Conservation (phyloP, 2,888 invertebrate species). For the Phragmatobia fuliginosa region DNA sequence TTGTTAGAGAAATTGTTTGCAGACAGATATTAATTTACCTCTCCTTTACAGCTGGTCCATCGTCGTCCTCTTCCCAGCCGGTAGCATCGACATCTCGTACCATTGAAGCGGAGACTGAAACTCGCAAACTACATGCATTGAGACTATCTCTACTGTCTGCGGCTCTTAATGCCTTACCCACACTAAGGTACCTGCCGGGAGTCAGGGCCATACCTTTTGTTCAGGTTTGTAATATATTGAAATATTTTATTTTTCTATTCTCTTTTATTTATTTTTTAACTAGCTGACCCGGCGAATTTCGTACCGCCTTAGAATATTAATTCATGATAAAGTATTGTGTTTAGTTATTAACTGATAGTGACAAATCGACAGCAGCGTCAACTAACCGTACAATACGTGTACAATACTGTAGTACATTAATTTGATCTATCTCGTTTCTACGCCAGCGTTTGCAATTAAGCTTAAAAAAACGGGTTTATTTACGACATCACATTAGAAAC, state of each 20-base stretch:
- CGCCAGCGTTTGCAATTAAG: too few species aligned
- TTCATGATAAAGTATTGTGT: too few species aligned
- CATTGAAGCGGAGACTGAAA: constrained; percentile 76
- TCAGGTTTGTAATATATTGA: constrained; percentile 87
- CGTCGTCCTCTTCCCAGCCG: constrained; percentile 70
- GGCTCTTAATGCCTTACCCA: constrained; percentile 92
- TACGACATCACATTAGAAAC: too few species aligned
- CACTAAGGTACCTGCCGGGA: constrained; percentile 92
- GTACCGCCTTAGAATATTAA: too few species aligned
- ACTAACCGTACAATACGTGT: too few species aligned
- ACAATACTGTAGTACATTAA: too few species aligned
- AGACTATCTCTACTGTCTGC: constrained; percentile 91
- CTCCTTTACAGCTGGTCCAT: constrained; percentile 67
- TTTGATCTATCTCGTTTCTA: too few species aligned
- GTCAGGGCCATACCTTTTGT: constrained; percentile 96
- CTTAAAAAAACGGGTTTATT: too few species aligned
- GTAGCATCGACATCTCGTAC: constrained; percentile 71
- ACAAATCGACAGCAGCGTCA: too few species aligned
- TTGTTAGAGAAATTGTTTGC: background rate
- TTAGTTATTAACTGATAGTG: too few species aligned
- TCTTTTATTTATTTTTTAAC: background rate
- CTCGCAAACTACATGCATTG: constrained; percentile 88
- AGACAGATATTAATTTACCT: background rate
- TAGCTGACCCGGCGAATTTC: too few species aligned
- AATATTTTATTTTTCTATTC: background rate